Percentiles rank a stretch among this genome's conserved stretches.
Evolutionary conservation across 2,888 invertebrate species (phyloP).

Genomic region (Deilephila porcellus): DNA sequence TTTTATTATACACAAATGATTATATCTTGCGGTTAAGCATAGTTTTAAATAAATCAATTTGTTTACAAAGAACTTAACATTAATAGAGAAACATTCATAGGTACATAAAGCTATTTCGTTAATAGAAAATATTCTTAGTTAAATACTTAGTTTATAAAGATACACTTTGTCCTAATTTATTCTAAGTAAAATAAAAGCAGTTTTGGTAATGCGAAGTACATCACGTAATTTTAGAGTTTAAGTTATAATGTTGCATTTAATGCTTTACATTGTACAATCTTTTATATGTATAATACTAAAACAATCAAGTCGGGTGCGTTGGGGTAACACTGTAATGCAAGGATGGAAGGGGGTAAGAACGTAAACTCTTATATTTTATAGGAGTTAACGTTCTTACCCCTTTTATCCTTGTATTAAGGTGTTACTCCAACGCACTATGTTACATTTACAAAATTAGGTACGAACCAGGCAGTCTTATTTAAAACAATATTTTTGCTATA

Average conservation of each 20-base stretch:
- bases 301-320: not conserved
- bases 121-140: conserved; percentile 16
- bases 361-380: too few relatives aligned
- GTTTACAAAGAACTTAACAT: not conserved
- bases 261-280: not conserved
- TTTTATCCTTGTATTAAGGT: too few relatives aligned
- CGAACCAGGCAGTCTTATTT: not conserved
- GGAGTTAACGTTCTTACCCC: too few relatives aligned
- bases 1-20: conserved; percentile 5
- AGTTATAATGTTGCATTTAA: conserved; percentile 9
- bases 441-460: conserved; percentile 1
- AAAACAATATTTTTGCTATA: not conserved
- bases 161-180: not conserved
- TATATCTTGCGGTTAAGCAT: not conserved
- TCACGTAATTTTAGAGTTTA: not conserved
- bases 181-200: not conserved
- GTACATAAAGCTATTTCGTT: conserved; percentile 4
- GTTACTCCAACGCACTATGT: too few relatives aligned
- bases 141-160: conserved; percentile 5
- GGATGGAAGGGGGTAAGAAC: too few relatives aligned
- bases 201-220: not conserved
- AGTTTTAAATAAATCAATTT: conserved; percentile 9
- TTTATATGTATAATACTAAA: not conserved
- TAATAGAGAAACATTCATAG: not conserved
- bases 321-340: too few relatives aligned